phyloP scores from a whole-genome alignment of 2,113 vertebrate genomes.

The Psittacula cyanocephala region DNA sequence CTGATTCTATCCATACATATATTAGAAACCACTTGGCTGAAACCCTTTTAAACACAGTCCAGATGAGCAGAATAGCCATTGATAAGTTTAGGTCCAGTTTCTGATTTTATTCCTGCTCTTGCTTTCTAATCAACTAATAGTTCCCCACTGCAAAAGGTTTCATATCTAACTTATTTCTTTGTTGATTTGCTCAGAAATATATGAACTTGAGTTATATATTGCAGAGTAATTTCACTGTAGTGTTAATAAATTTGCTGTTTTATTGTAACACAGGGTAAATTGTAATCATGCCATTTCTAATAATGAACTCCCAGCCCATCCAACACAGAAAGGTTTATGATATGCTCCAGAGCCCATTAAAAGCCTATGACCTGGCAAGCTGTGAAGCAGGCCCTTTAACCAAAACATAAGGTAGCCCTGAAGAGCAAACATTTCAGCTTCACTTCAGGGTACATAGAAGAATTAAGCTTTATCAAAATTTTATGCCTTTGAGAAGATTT shows the following conservation, averaged over 20 bases:
- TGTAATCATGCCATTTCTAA: not conserved
- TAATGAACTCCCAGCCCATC: not conserved
- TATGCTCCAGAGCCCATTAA: not conserved
- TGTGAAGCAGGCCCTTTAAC: not conserved
- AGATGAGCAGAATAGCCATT: not conserved
- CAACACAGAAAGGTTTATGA: not conserved
- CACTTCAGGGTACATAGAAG: not conserved
- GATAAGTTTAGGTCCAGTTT: not conserved
- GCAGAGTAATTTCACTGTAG: not conserved
- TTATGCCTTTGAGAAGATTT: not conserved
- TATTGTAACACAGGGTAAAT: not conserved
- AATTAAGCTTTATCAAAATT: not conserved
- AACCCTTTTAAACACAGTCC: not conserved
- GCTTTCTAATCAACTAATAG: not conserved
- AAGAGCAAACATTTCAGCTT: not conserved
- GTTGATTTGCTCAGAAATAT: not conserved
- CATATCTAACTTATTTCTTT: not conserved
- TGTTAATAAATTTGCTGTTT: not conserved
- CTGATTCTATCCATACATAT: not conserved
- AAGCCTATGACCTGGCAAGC: not conserved
- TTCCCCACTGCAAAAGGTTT: not conserved
- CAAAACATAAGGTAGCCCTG: not conserved
- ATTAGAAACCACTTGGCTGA: not conserved
- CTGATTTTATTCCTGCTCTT: not conserved
- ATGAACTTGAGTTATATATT: not conserved